Base-by-base conservation (phyloP, 2,797 vertebrate genomes). In the Leptoclinus maculatus region DNA sequence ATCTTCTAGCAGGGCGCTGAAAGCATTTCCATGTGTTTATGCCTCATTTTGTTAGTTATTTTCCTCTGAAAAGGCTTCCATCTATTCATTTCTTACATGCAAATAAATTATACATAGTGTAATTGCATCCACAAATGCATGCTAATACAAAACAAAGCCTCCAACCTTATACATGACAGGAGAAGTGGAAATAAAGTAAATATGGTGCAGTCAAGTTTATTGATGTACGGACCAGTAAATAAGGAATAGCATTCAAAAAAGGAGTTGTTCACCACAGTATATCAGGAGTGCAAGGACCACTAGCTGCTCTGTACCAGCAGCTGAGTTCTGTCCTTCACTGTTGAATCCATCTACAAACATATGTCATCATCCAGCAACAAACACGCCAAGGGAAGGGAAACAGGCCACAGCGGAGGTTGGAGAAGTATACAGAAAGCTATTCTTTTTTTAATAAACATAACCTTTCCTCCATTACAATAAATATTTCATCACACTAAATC, bases 121-220 rank as follows among this genome's bases (percentile, higher is more conserved):
- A 41, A 67, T 29, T 45, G 83, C 14, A 43, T 77, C 12, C 43
- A 60, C 0, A 59, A 71, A 74, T 51, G 23, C 65, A 60, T 41
- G 2, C 3, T 8, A 36, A 66, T 39, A 45, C 49, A 34, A 53
- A 71, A 67, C 41, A 73, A 51, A 58, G n/a, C 8, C 12, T 16
- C 56, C 7, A 7, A 53, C 23, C 27, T n/a, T 54, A 66, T 11
- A 72, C 21, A 67, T 71, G 41, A 76, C 71, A 82, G 45, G 69
- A 90, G 56, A 79, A 6, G 14, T 34, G 67, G 45, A 83, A 76
- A 62, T 79, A 66, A 49, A 83, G 65, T 82, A 82, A 84, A 93
- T 85, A 84, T 92, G 87, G 94, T 95, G 91, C 94, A 95, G 93
- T 94, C 94, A 96, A 88, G 95, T 97, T 97, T 97, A 97, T 97